These are phyloP conservation scores for Danionella dracula DNA, from an alignment of 2,797 vertebrate genomes.

Conservation along the genomic window DNA sequence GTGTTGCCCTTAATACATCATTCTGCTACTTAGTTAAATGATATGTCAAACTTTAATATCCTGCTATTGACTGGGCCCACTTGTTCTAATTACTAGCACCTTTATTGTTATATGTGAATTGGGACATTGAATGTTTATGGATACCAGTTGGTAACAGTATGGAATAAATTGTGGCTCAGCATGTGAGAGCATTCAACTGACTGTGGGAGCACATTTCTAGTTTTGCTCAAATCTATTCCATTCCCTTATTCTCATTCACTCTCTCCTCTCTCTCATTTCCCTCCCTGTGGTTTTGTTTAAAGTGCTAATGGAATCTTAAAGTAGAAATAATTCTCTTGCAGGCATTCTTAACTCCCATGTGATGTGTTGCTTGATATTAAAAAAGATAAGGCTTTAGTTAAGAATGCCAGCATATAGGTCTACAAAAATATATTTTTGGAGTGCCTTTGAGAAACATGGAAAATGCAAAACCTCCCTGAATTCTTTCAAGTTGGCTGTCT, in stretches of 20 bases:
- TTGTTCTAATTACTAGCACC: too few species aligned
- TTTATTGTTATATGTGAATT: too few species aligned
- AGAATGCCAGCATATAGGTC: neutral
- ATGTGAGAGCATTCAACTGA: slow-evolving; percentile 7
- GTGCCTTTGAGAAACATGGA: neutral
- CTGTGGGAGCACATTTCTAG: neutral
- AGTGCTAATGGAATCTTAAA: slow-evolving; percentile 9
- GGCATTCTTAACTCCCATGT: neutral
- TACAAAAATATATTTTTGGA: neutral
- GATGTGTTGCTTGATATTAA: neutral
- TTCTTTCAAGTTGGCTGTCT: too few species aligned
- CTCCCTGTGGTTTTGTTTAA: slow-evolving; percentile 4
- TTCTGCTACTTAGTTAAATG: too few species aligned
- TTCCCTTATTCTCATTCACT: neutral
- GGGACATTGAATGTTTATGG: too few species aligned
- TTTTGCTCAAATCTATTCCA: neutral
- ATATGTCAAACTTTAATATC: too few species aligned
- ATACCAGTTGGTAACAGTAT: neutral
- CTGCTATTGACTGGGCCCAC: too few species aligned
- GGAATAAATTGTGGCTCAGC: slow-evolving; percentile 8
- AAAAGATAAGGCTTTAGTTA: slow-evolving; percentile 7
- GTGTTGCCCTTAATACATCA: too few species aligned
- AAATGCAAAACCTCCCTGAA: too few species aligned
- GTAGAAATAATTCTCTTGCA: neutral
- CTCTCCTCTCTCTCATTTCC: neutral